Evolutionary conservation across 1,140 invertebrate species (phyloP).

Genomic region (Reticulitermes speratus): DNA sequence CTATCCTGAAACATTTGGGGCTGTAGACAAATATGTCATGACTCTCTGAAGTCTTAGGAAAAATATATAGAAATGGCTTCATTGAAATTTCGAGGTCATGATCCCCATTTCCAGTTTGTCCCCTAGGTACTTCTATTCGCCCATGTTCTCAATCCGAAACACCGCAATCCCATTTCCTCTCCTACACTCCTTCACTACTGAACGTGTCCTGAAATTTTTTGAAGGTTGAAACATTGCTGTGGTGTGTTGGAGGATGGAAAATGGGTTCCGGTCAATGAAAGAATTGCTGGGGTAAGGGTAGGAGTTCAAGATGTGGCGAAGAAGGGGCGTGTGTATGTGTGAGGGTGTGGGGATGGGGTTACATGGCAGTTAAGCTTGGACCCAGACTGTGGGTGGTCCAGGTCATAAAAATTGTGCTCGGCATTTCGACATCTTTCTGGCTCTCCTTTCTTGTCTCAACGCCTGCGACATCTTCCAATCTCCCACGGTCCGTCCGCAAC

Average conservation of each 20-base stretch:
- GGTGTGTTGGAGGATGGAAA: not conserved
- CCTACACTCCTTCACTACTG: not conserved
- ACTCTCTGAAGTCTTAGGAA: no score
- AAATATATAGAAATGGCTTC: no score
- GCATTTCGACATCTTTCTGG: not conserved
- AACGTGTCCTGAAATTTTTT: constrained; percentile 12
- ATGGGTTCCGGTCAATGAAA: not conserved
- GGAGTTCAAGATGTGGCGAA: not conserved
- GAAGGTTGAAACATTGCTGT: not conserved
- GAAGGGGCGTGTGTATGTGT: not conserved
- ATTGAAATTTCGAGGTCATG: not conserved
- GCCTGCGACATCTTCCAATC: not conserved
- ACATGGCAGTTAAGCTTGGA: not conserved
- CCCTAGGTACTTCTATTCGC: not conserved
- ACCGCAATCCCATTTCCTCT: constrained; percentile 1
- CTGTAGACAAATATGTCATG: no score
- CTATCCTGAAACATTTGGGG: no score
- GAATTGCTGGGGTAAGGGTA: not conserved
- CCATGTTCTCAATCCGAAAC: not conserved
- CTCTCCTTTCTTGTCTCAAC: not conserved
- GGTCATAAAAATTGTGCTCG: constrained; percentile 10
- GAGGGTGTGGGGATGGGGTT: not conserved
- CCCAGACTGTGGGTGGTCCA: constrained; percentile 5
- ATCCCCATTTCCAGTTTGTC: not conserved
- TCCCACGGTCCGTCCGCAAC: not conserved